Evolutionary conservation across 2,888 invertebrate species (phyloP).

Genomic region (Adineta ricciae): DNA sequence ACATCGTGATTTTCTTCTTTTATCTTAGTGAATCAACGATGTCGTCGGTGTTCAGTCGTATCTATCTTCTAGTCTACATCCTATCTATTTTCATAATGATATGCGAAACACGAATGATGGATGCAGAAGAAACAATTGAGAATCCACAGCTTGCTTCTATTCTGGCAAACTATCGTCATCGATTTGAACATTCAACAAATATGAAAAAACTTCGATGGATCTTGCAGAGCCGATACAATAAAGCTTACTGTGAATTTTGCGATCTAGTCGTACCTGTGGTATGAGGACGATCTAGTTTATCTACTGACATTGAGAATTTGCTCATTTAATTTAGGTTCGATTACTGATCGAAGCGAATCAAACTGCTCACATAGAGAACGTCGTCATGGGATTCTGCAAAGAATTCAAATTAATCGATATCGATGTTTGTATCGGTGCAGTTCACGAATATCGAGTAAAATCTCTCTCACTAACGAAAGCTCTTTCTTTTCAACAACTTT

Average conservation of each 20-base stretch:
- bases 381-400: constrained; percentile 3
- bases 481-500: neutral
- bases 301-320: no score
- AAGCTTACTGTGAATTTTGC: constrained; percentile 19
- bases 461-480: neutral
- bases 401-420: constrained; percentile 10
- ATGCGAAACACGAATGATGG: neutral
- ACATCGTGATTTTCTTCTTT: neutral
- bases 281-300: neutral
- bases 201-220: neutral
- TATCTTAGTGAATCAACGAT: neutral
- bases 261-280: neutral
- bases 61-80: neutral
- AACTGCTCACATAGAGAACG: neutral
- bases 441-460: constrained; percentile 1
- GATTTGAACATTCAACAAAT: constrained; percentile 3
- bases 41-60: neutral
- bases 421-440: neutral
- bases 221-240: neutral
- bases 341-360: constrained; percentile 10
- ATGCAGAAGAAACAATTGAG: neutral
- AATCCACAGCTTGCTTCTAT: neutral
- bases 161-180: neutral
- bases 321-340: neutral
- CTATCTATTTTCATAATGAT: neutral